phyloP scores from a whole-genome alignment of 2,888 invertebrate genomes.

The Melanostoma mellinum region DNA sequence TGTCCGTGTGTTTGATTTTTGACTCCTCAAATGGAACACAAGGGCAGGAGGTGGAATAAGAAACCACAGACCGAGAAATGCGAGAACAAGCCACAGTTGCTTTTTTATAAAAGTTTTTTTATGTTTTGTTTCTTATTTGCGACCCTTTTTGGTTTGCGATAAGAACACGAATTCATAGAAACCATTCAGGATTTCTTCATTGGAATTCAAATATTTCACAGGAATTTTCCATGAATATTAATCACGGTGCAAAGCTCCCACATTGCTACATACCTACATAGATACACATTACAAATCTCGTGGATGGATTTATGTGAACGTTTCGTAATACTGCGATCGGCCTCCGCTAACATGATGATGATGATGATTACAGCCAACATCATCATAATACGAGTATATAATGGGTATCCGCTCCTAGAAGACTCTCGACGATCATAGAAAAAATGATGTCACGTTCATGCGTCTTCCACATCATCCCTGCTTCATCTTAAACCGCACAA shows the following conservation, averaged over 20 bases:
- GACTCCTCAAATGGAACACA: slow-evolving; percentile 37
- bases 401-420: slow-evolving; percentile 57
- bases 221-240: neutral
- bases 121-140: neutral
- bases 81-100: slow-evolving; percentile 33
- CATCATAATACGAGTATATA: slow-evolving; percentile 11
- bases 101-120: neutral
- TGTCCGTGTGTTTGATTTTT: neutral
- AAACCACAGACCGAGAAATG: slow-evolving; percentile 40
- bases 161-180: neutral
- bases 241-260: slow-evolving; percentile 17
- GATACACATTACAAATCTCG: slow-evolving; percentile 9
- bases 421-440: slow-evolving; percentile 30
- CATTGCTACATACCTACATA: neutral
- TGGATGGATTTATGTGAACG: slow-evolving; percentile 1
- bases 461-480: slow-evolving; percentile 39
- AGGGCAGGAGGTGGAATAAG: slow-evolving; percentile 13
- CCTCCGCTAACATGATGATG: slow-evolving; percentile 39
- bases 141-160: neutral
- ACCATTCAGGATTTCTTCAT: slow-evolving; percentile 15
- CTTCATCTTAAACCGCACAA: slow-evolving; percentile 28
- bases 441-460: slow-evolving; percentile 68
- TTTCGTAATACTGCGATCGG: slow-evolving; percentile 38
- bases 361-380: slow-evolving; percentile 33
- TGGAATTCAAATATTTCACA: neutral